Conservation (phyloP, 2,797 vertebrate species). For the Rhinogobio ventralis region DNA sequence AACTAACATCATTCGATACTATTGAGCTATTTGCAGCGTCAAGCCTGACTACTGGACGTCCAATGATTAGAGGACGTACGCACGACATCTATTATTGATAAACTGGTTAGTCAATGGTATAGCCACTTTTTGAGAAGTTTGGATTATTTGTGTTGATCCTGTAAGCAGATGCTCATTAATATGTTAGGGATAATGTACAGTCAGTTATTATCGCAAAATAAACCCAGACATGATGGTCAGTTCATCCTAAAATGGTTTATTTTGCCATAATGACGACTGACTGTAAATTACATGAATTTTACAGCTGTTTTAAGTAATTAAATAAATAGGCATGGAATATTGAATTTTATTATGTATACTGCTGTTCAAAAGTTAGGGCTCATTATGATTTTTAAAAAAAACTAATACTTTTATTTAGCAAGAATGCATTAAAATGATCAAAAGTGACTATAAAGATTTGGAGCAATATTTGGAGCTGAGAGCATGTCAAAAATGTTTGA, state of each 20-base stretch:
- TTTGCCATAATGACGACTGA: neutral
- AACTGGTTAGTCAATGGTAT: neutral
- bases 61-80: constrained; percentile 54
- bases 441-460: neutral
- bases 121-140: neutral
- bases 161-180: neutral
- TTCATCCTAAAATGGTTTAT: neutral
- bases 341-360: neutral
- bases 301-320: neutral
- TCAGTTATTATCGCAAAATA: neutral
- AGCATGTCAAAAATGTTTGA: neutral
- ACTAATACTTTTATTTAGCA: neutral
- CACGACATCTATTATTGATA: constrained; percentile 40
- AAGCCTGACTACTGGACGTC: constrained; percentile 49
- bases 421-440: neutral
- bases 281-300: neutral
- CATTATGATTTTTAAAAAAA: too few relatives aligned
- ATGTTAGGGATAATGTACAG: neutral
- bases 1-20: constrained; percentile 58
- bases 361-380: neutral
- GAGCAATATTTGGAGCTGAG: neutral
- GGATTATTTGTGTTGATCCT: constrained; percentile 11
- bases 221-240: too few relatives aligned
- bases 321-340: neutral
- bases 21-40: constrained; percentile 63